Base-by-base conservation (phyloP, 2,888 invertebrate species). In the Laothoe populi region DNA sequence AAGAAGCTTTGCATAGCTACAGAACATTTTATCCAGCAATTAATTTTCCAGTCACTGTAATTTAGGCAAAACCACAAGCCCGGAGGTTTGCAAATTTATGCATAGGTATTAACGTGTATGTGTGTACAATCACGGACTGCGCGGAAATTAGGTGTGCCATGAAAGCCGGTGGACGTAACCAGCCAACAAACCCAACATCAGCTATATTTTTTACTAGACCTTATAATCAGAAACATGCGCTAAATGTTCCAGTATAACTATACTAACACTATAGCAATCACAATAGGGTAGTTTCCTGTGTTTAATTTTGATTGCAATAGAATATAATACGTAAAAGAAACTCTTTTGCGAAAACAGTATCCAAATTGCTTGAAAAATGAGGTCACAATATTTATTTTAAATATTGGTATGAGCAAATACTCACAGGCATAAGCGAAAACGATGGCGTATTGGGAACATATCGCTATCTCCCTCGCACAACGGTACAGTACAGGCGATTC, bases 211-310 rank as follows among this genome's bases (percentile, higher is more conserved):
- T 19, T 19, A 35, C 35, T 31, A 8, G 0, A 16, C 23, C 26
- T 16, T n/a, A 26, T 26, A 53, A 53, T 19, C 35, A 53, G 11
- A 19, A 53, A 53, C 53, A 53, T 19, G 10, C 35, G 11, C 31
- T 35, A 19, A 35, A 16, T 31, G 31, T 53, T 31, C 7, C 11
- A 10, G 16, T 31, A 53, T 31, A 35, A 53, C 31, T 16, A n/a
- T 49, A 49, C 26, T 49, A 49, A 49, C 31, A 49, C 26, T 49
- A 49, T 35, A 49, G 7, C 24, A 48, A 48, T n/a, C 26, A 11
- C 13, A 26, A 16, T n/a, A n/a, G n/a, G n/a, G n/a, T n/a, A n/a
- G n/a, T n/a, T n/a, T n/a, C n/a, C n/a, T n/a, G n/a, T n/a, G n/a
- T n/a, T n/a, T n/a, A n/a, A n/a, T n/a, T n/a, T n/a, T n/a, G n/a